phyloP scores from a whole-genome alignment of 1,140 invertebrate genomes.

The Drosophila baimaii region DNA sequence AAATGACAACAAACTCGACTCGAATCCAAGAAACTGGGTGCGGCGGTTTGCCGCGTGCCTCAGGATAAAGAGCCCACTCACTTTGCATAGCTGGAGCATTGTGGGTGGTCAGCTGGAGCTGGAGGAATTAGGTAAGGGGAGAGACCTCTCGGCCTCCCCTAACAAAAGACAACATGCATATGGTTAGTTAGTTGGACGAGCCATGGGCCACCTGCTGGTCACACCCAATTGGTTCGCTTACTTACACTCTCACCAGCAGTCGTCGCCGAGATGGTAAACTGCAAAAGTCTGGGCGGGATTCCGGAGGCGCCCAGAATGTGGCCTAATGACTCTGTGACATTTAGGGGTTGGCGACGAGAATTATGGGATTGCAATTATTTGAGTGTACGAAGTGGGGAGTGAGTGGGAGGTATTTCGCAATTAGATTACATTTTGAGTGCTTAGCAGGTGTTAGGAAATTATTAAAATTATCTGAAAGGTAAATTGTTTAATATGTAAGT shows the following conservation, averaged over 20 bases:
- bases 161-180: constrained; percentile 70
- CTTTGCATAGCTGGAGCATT: constrained; percentile 51
- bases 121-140: constrained; percentile 1
- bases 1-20: constrained; percentile 74
- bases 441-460: neutral
- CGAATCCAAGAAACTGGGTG: constrained; percentile 60
- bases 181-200: constrained; percentile 64
- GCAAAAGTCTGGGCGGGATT: constrained; percentile 34
- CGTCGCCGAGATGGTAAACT: constrained; percentile 18
- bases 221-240: constrained; percentile 58
- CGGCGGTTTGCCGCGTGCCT: constrained; percentile 54
- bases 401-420: neutral
- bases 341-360: constrained; percentile 41
- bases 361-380: constrained; percentile 70
- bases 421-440: neutral
- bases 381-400: neutral
- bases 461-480: neutral
- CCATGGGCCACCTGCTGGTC: constrained; percentile 63
- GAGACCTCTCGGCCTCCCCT: constrained; percentile 27
- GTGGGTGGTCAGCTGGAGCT: neutral
- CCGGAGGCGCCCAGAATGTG: constrained; percentile 18
- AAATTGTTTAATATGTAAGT: too few relatives aligned
- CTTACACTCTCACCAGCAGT: constrained; percentile 7
- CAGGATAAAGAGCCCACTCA: constrained; percentile 38
- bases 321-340: constrained; percentile 69